Evolutionary conservation across 2,113 vertebrate species (phyloP).

Genomic region (Columba livia): DNA sequence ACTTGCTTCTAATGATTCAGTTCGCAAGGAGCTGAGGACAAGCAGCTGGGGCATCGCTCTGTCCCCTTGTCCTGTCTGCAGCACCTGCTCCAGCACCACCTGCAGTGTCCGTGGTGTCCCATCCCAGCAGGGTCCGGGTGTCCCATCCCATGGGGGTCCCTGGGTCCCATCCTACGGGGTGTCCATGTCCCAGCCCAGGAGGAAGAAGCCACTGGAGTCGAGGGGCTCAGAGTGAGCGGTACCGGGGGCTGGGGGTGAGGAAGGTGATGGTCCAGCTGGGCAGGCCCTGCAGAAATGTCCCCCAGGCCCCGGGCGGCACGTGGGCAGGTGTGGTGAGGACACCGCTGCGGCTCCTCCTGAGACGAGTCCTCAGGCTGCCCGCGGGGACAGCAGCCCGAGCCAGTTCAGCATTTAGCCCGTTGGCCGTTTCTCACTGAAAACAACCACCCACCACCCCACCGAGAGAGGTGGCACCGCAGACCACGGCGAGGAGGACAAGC

Average conservation of each 20-base stretch:
- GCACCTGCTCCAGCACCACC: rapidly evolving
- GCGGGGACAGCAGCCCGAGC: rapidly evolving
- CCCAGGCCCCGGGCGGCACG: too few species aligned
- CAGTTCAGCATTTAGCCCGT: rapidly evolving
- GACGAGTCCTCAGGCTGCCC: neutral
- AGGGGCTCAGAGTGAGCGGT: neutral
- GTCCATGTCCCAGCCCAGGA: neutral
- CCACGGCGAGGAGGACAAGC: rapidly evolving
- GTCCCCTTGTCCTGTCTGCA: neutral
- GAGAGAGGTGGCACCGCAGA: rapidly evolving
- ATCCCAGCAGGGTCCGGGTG: neutral
- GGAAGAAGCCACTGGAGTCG: neutral
- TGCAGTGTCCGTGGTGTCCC: rapidly evolving
- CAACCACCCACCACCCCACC: neutral
- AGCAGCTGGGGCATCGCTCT: neutral
- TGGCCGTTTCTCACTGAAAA: neutral
- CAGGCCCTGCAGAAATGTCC: neutral
- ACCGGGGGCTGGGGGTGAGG: neutral
- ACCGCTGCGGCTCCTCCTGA: neutral
- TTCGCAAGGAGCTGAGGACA: constrained; percentile 15
- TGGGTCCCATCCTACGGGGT: neutral
- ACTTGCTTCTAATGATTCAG: neutral
- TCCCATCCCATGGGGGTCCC: too few species aligned
- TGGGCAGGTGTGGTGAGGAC: too few species aligned
- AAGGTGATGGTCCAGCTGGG: neutral